phyloP scores from a whole-genome alignment of 2,797 vertebrate genomes.

The Halcyon smyrnensis region DNA sequence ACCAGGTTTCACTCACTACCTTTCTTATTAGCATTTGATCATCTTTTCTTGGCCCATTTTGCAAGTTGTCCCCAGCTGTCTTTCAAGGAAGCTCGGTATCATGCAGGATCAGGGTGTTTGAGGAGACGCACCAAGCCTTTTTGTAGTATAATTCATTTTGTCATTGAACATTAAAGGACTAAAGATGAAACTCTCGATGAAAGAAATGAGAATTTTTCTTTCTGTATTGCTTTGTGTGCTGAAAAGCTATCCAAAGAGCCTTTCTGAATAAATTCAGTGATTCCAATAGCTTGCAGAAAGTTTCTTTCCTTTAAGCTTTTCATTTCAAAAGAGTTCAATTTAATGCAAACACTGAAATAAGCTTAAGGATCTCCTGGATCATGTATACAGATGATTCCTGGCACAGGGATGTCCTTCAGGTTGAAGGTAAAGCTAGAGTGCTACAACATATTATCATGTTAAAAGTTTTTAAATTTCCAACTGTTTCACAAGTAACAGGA shows the following conservation, averaged over 20 bases:
- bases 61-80: not conserved
- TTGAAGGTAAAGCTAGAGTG: not conserved
- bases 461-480: not conserved
- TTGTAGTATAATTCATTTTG: constrained; percentile 29
- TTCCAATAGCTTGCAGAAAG: constrained; percentile 3
- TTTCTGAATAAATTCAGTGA: constrained; percentile 37
- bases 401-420: not conserved
- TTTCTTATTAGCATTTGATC: constrained; percentile 3
- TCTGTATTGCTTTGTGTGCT: constrained; percentile 18
- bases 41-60: not conserved
- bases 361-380: constrained; percentile 21
- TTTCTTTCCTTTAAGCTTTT: constrained; percentile 41
- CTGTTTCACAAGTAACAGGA: not conserved
- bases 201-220: constrained; percentile 39
- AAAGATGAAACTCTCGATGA: constrained; percentile 53
- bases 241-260: constrained; percentile 38
- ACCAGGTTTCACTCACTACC: not conserved
- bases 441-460: not conserved
- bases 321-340: constrained; percentile 10
- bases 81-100: constrained; percentile 10
- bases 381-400: not conserved
- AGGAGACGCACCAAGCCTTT: constrained; percentile 18
- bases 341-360: constrained; percentile 46
- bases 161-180: constrained; percentile 12
- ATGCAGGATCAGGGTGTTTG: not conserved